phyloP scores from a whole-genome alignment of 2,113 vertebrate genomes.

The Thamnaconus septentrionalis region DNA sequence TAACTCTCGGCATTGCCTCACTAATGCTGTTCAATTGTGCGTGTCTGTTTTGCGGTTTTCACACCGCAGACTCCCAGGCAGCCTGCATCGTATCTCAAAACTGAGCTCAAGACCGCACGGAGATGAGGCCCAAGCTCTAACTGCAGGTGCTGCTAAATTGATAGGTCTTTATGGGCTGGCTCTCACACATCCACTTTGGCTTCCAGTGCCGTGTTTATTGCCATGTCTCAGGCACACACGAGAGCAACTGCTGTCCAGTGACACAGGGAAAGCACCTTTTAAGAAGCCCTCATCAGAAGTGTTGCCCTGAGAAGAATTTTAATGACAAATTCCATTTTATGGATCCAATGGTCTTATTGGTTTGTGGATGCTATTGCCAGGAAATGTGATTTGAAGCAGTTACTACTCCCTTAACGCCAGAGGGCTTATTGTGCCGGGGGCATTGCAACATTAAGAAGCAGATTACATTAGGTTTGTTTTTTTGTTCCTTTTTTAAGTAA shows the following conservation, averaged over 20 bases:
- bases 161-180: slow-evolving; percentile 25
- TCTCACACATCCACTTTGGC: slow-evolving; percentile 15
- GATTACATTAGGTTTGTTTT: neutral
- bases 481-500: neutral
- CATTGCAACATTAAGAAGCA: slow-evolving; percentile 1
- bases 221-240: neutral
- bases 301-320: slow-evolving; percentile 29
- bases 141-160: slow-evolving; percentile 24
- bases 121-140: slow-evolving; percentile 21
- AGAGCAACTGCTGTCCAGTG: too few relatives aligned
- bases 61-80: slow-evolving; percentile 14
- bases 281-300: too few relatives aligned
- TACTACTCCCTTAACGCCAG: neutral
- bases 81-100: slow-evolving; percentile 23
- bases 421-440: slow-evolving; percentile 16
- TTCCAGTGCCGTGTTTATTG: slow-evolving; percentile 15
- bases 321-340: slow-evolving; percentile 11
- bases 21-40: slow-evolving; percentile 1
- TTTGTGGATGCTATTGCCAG: slow-evolving; percentile 14
- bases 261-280: too few relatives aligned
- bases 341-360: slow-evolving; percentile 13
- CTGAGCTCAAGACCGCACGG: slow-evolving; percentile 14
- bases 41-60: neutral
- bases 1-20: too few relatives aligned
- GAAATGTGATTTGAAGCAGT: slow-evolving; percentile 1